Evolutionary conservation across 2,888 invertebrate genomes (phyloP), one percentile per base, ranked within the genome.

Genomic region (Lamproptera curius): DNA sequence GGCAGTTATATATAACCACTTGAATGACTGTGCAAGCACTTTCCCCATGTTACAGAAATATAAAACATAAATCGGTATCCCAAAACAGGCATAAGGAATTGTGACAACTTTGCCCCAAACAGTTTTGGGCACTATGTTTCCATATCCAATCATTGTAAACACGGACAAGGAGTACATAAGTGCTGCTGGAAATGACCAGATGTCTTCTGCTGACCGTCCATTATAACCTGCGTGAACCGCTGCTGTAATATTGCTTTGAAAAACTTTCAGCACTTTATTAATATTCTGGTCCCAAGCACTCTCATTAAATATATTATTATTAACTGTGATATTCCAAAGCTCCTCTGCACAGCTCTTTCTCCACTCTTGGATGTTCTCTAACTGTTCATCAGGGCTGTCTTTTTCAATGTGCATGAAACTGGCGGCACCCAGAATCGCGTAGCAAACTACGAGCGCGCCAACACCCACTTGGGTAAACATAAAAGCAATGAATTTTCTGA

Each of bases 381-480:
- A 62, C 46, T 88, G 82, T 42, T 85, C 82, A 48, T 86, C 84
- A 8, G 89, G 86, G 52, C 87, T 89, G 61, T 91, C 89, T 9
- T 90, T 90, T 69, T 96, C 96, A 36, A 96, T 92, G 57, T 91
- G 90, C 79, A 92, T 93, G 73, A 96, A 96, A 38, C 93, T 91
- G 13, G 94, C 91, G 0, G 96, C 96, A 0, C 96, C 96, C 20
- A 95, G 91, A 46, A 96, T 92, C 17, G 96, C 94, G 72, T 96
- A 96, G 55, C 95, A 92, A 1, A 96, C 95, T 37, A 96, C 94
- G 13, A 96, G 85, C 6, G 94, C 96, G 46, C 96, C 96, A 26
- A 96, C 96, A 58, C 96, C 96, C 65, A 94, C 93, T 89, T 96
- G 96, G 5, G 96, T 96, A 83, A 95, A 96, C 96, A 96, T 96